phyloP scores from a whole-genome alignment of 2,113 vertebrate species.

The Elephantulus edwardii region DNA sequence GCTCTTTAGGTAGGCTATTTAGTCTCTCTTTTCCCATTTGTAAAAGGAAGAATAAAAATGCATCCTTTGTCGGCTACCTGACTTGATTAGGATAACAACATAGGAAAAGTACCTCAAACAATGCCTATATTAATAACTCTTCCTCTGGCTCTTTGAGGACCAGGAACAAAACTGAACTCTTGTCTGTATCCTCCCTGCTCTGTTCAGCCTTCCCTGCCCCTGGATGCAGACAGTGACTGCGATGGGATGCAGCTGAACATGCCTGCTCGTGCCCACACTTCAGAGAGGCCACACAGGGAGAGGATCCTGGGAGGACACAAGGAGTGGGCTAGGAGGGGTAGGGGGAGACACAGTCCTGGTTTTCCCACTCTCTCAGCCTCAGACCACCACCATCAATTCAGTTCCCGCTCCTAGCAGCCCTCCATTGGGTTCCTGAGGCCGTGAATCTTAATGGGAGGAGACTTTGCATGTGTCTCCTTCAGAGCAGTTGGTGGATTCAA shows the following conservation, averaged over 20 bases:
- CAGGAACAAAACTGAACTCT: accelerated
- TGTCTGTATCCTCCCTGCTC: neutral
- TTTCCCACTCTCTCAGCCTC: neutral
- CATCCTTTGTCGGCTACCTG: neutral
- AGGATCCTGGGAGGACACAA: accelerated
- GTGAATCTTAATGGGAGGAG: too few relatives aligned
- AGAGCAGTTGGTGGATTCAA: too few relatives aligned
- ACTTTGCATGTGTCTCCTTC: too few relatives aligned
- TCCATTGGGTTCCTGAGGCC: too few relatives aligned
- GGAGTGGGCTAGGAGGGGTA: accelerated
- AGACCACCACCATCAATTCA: too few relatives aligned
- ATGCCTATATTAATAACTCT: neutral
- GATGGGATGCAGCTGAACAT: accelerated
- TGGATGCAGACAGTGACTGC: too few relatives aligned
- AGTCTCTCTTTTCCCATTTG: neutral
- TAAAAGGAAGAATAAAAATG: neutral
- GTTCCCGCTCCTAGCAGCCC: too few relatives aligned
- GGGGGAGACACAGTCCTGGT: neutral
- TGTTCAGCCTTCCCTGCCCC: neutral
- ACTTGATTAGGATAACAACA: neutral
- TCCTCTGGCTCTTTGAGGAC: neutral
- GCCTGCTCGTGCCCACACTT: neutral
- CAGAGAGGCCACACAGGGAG: neutral
- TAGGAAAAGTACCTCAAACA: neutral
- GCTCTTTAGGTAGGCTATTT: slow-evolving; percentile 1